Conservation (phyloP, 2,797 vertebrate species). For the Danio kyathit region DNA sequence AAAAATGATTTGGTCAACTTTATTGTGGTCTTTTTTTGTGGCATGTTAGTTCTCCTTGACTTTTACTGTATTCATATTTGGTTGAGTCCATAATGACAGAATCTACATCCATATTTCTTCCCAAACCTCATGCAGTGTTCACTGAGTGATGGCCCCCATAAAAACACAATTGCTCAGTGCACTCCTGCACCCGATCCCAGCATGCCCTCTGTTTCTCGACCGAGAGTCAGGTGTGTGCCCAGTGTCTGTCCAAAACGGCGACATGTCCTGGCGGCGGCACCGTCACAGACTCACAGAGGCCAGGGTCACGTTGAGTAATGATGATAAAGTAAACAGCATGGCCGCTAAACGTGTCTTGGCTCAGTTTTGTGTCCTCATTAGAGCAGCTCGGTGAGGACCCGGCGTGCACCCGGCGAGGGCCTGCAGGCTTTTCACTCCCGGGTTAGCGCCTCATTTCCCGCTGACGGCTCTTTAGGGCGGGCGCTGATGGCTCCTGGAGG, state of each 20-base stretch:
- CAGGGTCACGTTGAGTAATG: constrained; percentile 66
- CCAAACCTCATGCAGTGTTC: neutral
- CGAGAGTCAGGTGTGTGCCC: constrained; percentile 29
- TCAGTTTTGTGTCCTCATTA: constrained; percentile 63
- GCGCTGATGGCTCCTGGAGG: constrained; percentile 68
- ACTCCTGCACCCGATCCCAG: constrained; percentile 19
- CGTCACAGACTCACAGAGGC: constrained; percentile 23
- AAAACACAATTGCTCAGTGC: constrained; percentile 49
- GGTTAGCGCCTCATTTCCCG: constrained; percentile 70
- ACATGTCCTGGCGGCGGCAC: constrained; percentile 35
- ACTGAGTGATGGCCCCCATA: constrained; percentile 29
- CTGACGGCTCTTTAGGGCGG: constrained; percentile 68
- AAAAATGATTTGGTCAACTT: no score
- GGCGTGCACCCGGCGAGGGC: constrained; percentile 52
- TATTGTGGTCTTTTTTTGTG: no score
- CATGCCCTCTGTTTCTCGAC: constrained; percentile 31
- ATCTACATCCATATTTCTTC: neutral
- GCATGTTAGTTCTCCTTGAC: no score
- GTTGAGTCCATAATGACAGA: neutral
- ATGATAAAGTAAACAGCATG: constrained; percentile 70
- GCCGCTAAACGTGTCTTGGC: constrained; percentile 68
- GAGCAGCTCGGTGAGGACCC: constrained; percentile 55
- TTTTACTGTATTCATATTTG: no score
- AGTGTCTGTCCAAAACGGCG: constrained; percentile 50
- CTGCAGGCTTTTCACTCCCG: constrained; percentile 66